Percentiles rank a stretch among this genome's conserved stretches.
phyloP scores from a whole-genome alignment of 35 echinoderm and acorn worm species.

The Chiridota heheva region DNA sequence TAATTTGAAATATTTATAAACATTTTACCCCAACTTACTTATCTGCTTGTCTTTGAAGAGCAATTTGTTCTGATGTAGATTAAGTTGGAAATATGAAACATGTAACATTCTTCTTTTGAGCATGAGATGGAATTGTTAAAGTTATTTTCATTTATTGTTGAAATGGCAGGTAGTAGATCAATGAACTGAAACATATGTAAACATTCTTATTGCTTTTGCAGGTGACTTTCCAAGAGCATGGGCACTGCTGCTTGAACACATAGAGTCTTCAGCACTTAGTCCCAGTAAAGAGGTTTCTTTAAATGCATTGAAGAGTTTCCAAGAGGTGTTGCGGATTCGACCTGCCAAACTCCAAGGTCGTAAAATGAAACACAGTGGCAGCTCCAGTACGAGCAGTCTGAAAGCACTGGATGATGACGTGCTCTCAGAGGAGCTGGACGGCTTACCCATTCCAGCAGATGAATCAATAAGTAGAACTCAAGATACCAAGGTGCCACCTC shows the following conservation, averaged over 20 bases:
- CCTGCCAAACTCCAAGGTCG: constrained; percentile 47
- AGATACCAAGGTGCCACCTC: neutral
- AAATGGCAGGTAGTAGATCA: too few relatives aligned
- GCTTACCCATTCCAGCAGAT: constrained; percentile 46
- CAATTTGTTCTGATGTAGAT: too few relatives aligned
- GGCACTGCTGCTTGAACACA: constrained; percentile 84
- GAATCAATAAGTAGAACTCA: constrained; percentile 60
- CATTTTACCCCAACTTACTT: too few relatives aligned
- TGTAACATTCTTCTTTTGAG: too few relatives aligned
- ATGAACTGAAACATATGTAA: too few relatives aligned
- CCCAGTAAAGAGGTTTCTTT: constrained; percentile 92
- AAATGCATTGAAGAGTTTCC: constrained; percentile 89
- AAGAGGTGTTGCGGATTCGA: constrained; percentile 80
- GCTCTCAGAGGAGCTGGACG: constrained; percentile 20
- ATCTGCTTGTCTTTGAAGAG: too few relatives aligned
- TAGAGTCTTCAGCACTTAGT: constrained; percentile 83
- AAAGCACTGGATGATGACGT: constrained; percentile 20
- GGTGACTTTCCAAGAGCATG: constrained; percentile 98
- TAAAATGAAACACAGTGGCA: constrained; percentile 29
- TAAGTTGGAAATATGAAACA: too few relatives aligned
- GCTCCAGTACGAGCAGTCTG: constrained; percentile 21
- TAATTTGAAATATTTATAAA: too few relatives aligned
- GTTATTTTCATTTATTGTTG: too few relatives aligned
- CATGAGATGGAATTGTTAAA: too few relatives aligned
- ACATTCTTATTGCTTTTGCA: neutral